Percentiles rank a stretch among this genome's conserved stretches.
Conservation (phyloP, 2,797 vertebrate species). For the Clarias fuscus region DNA sequence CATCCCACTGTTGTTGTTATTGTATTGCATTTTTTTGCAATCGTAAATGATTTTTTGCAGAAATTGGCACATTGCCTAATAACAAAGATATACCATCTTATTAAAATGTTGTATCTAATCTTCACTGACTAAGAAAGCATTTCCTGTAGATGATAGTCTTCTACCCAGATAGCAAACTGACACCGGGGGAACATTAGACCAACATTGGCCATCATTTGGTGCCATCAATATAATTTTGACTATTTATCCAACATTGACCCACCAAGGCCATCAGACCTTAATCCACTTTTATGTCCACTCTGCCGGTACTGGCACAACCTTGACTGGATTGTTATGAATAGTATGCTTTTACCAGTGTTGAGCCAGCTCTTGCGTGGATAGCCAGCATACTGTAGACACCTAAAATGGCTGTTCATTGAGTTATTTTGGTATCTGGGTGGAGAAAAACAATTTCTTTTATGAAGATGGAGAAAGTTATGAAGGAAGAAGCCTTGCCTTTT, state of each 20-base stretch:
- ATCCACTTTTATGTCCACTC: background rate
- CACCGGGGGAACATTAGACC: background rate
- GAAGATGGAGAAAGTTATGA: background rate
- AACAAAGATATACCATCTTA: background rate
- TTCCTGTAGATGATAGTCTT: background rate
- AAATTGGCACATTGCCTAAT: background rate
- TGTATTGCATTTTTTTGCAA: background rate
- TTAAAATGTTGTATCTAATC: background rate
- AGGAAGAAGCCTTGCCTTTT: background rate
- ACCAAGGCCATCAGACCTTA: background rate
- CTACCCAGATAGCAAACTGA: background rate
- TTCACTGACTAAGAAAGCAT: background rate
- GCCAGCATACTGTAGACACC: background rate
- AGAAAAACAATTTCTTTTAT: background rate
- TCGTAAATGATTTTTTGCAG: background rate
- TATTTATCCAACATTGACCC: background rate
- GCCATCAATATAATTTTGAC: background rate
- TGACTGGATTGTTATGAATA: background rate
- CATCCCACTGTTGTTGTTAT: background rate
- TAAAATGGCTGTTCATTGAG: background rate
- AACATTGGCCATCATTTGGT: background rate
- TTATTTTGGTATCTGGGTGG: background rate
- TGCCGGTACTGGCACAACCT: background rate
- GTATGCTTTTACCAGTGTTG: background rate
- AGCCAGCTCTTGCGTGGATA: background rate